Evolutionary conservation across 2,797 vertebrate species (phyloP).

Genomic region (Setipinna tenuifilis): DNA sequence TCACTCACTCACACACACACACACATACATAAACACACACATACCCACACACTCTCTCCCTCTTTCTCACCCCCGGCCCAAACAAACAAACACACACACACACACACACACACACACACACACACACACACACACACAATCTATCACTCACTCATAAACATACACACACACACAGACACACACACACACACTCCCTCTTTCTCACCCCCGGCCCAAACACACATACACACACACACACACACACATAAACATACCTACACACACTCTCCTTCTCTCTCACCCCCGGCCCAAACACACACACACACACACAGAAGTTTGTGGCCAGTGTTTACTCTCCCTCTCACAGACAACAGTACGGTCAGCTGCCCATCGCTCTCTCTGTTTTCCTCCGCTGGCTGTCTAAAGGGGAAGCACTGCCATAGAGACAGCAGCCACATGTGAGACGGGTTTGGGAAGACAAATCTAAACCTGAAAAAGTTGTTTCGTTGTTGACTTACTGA

Average conservation of each 20-base stretch:
- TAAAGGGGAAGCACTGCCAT: background rate
- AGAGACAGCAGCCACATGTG: background rate
- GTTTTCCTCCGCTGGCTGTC: constrained; percentile 9
- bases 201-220: too few relatives aligned
- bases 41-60: background rate
- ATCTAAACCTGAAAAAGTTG: background rate
- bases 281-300: background rate
- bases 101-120: background rate
- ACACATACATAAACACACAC: background rate
- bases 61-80: too few relatives aligned
- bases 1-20: too few relatives aligned
- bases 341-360: background rate
- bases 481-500: background rate
- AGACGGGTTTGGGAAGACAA: background rate
- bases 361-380: background rate
- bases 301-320: background rate
- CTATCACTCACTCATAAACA: background rate
- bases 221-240: background rate
- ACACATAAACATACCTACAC: background rate
- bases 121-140: background rate
- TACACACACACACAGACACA: background rate
- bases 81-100: background rate
- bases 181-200: background rate
- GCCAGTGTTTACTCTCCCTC: background rate
- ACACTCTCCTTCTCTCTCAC: background rate